A percentile compares a stretch with the other conserved stretches of the same genome.
Conservation (phyloP, 2,797 vertebrate genomes). For the Phoxinus dragarum region DNA sequence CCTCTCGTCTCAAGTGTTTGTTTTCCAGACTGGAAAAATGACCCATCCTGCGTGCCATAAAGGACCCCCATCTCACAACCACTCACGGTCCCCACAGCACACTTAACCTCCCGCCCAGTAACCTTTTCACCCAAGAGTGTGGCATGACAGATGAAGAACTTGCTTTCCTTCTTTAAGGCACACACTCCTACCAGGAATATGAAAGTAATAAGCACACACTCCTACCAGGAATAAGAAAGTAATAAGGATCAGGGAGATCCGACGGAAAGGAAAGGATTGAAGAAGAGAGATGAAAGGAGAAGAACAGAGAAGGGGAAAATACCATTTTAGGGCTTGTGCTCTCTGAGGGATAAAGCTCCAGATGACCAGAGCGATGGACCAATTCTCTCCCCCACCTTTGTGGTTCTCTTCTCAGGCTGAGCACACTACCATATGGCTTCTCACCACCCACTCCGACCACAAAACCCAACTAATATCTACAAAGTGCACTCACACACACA, state of each 20-base stretch:
- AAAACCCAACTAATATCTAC: slow-evolving; percentile 39
- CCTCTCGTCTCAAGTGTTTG: slow-evolving; percentile 52
- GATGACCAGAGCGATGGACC: slow-evolving; percentile 49
- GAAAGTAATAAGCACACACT: slow-evolving; percentile 27
- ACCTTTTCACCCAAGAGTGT: slow-evolving; percentile 56
- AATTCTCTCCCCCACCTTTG: slow-evolving; percentile 42
- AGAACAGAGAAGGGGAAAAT: slow-evolving; percentile 15
- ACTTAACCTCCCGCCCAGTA: slow-evolving; percentile 49
- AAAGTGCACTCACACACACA: slow-evolving; percentile 19
- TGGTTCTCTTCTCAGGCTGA: slow-evolving; percentile 50
- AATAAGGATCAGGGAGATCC: slow-evolving; percentile 4
- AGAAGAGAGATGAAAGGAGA: slow-evolving; percentile 16
- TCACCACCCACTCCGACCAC: slow-evolving; percentile 49
- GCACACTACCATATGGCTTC: slow-evolving; percentile 51
- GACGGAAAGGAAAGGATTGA: slow-evolving; percentile 4
- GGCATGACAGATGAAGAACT: slow-evolving; percentile 50
- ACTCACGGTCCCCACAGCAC: slow-evolving; percentile 35
- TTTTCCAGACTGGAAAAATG: slow-evolving; percentile 58
- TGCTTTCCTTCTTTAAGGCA: slow-evolving; percentile 37
- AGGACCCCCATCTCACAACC: slow-evolving; percentile 42
- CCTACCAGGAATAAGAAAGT: not conserved
- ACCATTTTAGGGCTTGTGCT: slow-evolving; percentile 34
- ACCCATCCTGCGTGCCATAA: slow-evolving; percentile 41
- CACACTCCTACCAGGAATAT: slow-evolving; percentile 12
- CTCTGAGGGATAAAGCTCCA: slow-evolving; percentile 45